Evolutionary conservation across 2,888 invertebrate species (phyloP), one percentile per base, ranked within the genome.

Genomic region (Catocala sponsa): DNA sequence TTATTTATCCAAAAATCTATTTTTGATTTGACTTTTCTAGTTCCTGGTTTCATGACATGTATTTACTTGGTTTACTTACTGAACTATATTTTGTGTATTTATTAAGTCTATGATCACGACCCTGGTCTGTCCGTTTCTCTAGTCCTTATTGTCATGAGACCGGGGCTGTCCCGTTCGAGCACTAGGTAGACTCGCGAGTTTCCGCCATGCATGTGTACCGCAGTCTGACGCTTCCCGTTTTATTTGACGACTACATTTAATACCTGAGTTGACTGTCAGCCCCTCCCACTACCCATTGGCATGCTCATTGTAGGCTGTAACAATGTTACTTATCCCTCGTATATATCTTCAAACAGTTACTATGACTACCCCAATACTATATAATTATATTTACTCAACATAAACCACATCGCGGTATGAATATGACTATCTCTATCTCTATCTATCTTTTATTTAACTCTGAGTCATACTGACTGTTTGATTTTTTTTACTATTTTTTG

Each of bases 381-480:
- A 76, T 78, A 63, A 68, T 72, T 81, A 74, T 74, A 73, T 76
- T 74, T 82, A 90, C 90, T 90, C 72, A 86, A 92, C 92, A 91
- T 87, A 65, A 87, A 87, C 82, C 84, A 92, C 92, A 91, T 84
- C 85, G 91, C 90, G 91, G 86, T 91, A 92, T 91, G 88, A 90
- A 92, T 92, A 92, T 92, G 90, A 89, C 91, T 92, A 77, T 91
- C 84, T 89, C 88, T 91, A 68, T 89, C 85, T 92, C 85, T 90
- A 65, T 91, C 92, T 94, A 77, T 91, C 89, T 93, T 90, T 92
- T 91, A 83, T 90, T 94, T 81, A 76, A 85, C 87, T 90, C 86
- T 90, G 55, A 94, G 94, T 94, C 94, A 94, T 94, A 94, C 93
- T 94, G 94, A 94, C 94, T 94, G 94, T 94, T 94, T 94, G 94